Evolutionary conservation across 2,113 vertebrate species (phyloP), one percentile per base, ranked within the genome.

Genomic region (Enhydra lutris): DNA sequence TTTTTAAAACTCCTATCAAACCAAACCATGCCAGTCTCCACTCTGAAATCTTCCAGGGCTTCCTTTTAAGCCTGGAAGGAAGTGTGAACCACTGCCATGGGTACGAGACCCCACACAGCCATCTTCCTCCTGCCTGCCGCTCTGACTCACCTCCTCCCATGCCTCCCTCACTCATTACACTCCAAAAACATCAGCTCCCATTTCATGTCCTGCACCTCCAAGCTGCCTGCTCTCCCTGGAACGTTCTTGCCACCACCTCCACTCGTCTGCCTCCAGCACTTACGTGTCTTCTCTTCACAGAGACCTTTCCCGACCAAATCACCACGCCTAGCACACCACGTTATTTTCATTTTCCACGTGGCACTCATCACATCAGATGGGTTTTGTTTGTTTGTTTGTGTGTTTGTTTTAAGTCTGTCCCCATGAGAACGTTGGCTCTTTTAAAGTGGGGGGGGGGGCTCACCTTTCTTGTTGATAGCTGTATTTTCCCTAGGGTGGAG

Each of bases 331-430:
- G 12, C 12, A 9, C 18, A 42, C 21, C 45, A 4, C 6, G 0
- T 10, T 2, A 7, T 17, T 83, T 31, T n/a, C 1, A 47, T 36
- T 52, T 45, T 9, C 42, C 21, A 8, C 1, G 1, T 8, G 42
- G 17, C 23, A 0, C 24, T 55, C 14, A 0, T 0, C 1, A 0
- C 24, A 5, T 18, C 36, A 8, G 59, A 21, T 12, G 34, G 67
- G 67, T 10, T 69, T 18, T 23, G 31, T 21, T 29, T 65, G 24
- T 45, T 36, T 42, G 55, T 74, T 78, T 65, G 23, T 50, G 42
- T 45, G 29, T 63, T 47, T 74, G 4, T 4, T 50, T 92, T 65
- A 15, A 74, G n/a, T 23, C 52, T 59, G 17, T 24, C 18, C 36
- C 59, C 45, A 3, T 7, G 34, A 89, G 36, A 78, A 34, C 1